A percentile compares a stretch with the other conserved stretches of the same genome.
These are phyloP conservation scores for Lutjanus argentimaculatus DNA, from an alignment of 2,797 vertebrate genomes.

Conservation along the genomic window DNA sequence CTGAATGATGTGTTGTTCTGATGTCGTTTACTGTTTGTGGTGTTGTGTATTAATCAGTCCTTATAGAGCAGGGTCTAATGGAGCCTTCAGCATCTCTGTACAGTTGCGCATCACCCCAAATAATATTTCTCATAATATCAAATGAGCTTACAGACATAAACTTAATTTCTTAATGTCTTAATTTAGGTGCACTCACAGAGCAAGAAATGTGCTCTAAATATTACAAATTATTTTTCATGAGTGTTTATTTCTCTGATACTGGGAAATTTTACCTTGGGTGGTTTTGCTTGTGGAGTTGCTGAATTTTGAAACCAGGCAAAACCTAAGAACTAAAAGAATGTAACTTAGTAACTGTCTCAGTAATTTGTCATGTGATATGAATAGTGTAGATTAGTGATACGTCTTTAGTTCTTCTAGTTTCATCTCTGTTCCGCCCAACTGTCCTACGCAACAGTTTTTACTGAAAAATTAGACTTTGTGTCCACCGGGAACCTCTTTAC, in stretches of 20 bases:
- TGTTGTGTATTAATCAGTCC: constrained; percentile 31
- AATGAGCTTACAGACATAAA: not conserved
- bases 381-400: constrained; percentile 30
- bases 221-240: not conserved
- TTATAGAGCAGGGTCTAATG: constrained; percentile 11
- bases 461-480: constrained; percentile 52
- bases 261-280: constrained; percentile 62
- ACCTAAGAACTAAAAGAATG: constrained; percentile 20
- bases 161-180: not conserved
- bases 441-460: constrained; percentile 9
- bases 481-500: constrained; percentile 69
- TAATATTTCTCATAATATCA: constrained; percentile 53
- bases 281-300: constrained; percentile 42
- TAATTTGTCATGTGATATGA: constrained; percentile 25
- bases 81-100: constrained; percentile 48
- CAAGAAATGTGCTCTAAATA: not conserved
- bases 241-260: constrained; percentile 2
- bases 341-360: constrained; percentile 10
- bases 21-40: constrained; percentile 47
- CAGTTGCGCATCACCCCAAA: constrained; percentile 44
- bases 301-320: constrained; percentile 35
- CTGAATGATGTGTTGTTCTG: constrained; percentile 32
- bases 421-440: constrained; percentile 25
- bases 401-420: constrained; percentile 7
- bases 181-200: not conserved